Conservation (phyloP, 2,113 vertebrate species). For the Okapia johnstoni region DNA sequence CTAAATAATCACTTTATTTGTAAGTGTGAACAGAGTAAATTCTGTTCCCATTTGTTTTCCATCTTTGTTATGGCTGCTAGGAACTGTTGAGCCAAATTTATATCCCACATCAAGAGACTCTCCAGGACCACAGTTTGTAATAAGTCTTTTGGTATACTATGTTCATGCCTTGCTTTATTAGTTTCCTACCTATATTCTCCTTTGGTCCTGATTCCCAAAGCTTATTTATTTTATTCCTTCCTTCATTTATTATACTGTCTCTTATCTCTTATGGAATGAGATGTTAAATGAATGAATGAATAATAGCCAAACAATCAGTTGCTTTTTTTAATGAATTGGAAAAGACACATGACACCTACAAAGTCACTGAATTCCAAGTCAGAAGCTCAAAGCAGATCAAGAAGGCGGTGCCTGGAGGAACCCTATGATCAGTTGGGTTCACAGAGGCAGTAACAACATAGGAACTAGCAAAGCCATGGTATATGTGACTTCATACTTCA, state of each 20-base stretch:
- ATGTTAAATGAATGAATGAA: not conserved
- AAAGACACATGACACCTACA: not conserved
- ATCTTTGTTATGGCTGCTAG: not conserved
- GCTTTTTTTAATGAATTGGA: not conserved
- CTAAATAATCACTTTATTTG: not conserved
- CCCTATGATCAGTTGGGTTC: not conserved
- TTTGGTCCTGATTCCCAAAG: not conserved
- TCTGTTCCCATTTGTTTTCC: not conserved
- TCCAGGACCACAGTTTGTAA: not conserved
- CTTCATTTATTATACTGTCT: not conserved
- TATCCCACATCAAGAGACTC: not conserved
- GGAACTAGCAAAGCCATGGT: not conserved
- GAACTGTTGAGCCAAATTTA: conserved; percentile 11
- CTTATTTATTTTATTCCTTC: not conserved
- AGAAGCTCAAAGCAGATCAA: not conserved
- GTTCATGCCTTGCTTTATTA: not conserved
- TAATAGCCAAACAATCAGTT: not conserved
- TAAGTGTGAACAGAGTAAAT: not conserved
- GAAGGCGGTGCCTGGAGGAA: not conserved
- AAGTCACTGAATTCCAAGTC: not conserved
- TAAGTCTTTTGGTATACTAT: not conserved
- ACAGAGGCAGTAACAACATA: not conserved
- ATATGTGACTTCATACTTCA: not conserved
- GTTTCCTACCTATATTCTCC: not conserved
- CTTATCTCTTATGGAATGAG: not conserved